phyloP scores from a whole-genome alignment of 2,888 invertebrate genomes.

The Tetranychus piercei region DNA sequence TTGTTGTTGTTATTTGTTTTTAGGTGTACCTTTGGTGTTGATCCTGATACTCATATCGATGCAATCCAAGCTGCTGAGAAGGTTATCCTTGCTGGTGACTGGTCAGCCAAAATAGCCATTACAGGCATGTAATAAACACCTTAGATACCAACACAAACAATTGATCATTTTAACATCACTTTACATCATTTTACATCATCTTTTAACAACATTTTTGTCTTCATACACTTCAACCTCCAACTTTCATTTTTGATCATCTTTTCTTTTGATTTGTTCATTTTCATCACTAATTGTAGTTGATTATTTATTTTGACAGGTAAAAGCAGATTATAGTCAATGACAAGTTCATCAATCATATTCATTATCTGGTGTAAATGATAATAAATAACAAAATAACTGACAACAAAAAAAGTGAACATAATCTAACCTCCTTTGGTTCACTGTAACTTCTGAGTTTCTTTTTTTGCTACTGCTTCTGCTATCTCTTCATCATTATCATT shows the following conservation, averaged over 20 bases:
- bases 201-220: too few species aligned
- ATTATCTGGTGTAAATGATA: neutral
- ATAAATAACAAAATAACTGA: neutral
- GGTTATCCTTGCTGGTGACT: slow-evolving; percentile 94
- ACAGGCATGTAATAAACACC: slow-evolving; percentile 51
- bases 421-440: neutral
- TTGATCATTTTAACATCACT: slow-evolving; percentile 1
- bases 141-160: neutral
- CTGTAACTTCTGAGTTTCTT: too few species aligned
- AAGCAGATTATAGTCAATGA: neutral
- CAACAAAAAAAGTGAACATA: neutral
- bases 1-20: slow-evolving; percentile 10
- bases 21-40: slow-evolving; percentile 93
- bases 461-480: too few species aligned
- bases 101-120: slow-evolving; percentile 98
- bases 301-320: neutral
- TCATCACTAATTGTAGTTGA: neutral
- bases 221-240: neutral
- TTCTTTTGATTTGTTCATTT: too few species aligned
- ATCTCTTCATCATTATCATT: too few species aligned
- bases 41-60: slow-evolving; percentile 92
- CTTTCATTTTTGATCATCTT: neutral
- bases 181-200: neutral
- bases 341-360: neutral
- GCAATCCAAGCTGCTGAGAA: slow-evolving; percentile 91